Evolutionary conservation across 23 tunicate species (phyloP).

Genomic region (Halocynthia roretzi): DNA sequence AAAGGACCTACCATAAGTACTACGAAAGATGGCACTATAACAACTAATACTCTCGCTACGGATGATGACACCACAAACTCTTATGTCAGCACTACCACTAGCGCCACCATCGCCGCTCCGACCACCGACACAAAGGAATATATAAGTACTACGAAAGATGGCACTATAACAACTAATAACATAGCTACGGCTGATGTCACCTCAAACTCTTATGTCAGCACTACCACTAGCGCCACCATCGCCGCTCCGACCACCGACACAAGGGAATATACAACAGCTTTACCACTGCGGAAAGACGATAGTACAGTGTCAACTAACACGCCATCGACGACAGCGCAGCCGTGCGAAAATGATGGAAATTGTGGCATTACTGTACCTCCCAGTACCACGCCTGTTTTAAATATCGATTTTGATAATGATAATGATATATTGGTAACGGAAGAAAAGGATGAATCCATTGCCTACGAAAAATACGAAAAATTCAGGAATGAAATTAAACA

Average conservation of each 20-base stretch:
- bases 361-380: conserved; percentile 6
- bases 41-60: too few species aligned
- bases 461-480: too few species aligned
- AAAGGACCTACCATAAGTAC: too few species aligned
- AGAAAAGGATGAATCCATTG: not conserved
- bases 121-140: not conserved
- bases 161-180: too few species aligned
- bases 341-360: not conserved
- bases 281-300: not conserved
- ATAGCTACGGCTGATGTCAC: too few species aligned
- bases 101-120: not conserved
- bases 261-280: not conserved
- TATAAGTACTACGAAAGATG: not conserved
- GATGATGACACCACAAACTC: too few species aligned
- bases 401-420: conserved; percentile 1
- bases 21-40: too few species aligned
- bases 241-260: not conserved
- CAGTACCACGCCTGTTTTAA: not conserved
- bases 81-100: too few species aligned
- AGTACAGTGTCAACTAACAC: not conserved
- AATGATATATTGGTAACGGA: not conserved
- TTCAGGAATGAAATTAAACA: not conserved
- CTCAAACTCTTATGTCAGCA: not conserved
- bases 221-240: not conserved
- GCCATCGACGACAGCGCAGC: not conserved